Evolutionary conservation across 2,797 vertebrate species (phyloP), one percentile per base, ranked within the genome.

Genomic region (Erpetoichthys calabaricus): DNA sequence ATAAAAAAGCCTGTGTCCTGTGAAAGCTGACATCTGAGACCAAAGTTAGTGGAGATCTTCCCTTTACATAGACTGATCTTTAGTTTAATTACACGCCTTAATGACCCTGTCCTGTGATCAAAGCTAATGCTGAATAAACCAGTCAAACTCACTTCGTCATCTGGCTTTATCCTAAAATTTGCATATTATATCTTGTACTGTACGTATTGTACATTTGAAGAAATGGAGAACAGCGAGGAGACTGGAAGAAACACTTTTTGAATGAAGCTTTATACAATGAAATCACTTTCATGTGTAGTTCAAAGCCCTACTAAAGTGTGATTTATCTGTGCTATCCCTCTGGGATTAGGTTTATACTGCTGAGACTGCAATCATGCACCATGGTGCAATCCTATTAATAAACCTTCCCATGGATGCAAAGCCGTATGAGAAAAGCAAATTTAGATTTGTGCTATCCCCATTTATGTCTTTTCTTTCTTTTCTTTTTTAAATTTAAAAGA

Each of bases 71-170:
- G 45, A 25, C 47, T 42, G 43, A 4, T 54, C 42, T 42, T 51
- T 41, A 42, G 10, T 42, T n/a, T 5, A 8, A 46, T 50, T 51
- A 41, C 42, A 57, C 5, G 42, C 9, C 55, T 41, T 4, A 7
- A 42, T n/a, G 51, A 41, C 43, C 5, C 8, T 42, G 25, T 47
- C 49, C 56, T 52, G 57, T 41, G 10, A 54, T 54, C 53, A 54
- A 54, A 42, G n/a, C 10, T 25, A 42, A 43, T 44, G 25, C 6
- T 45, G 57, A 51, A 10, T 58, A 45, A 58, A 45, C 49, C 49
- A 58, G 57, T 51, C 56, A 47, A 52, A 7, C 10, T 53, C 6
- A 45, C 59, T 53, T 25, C 42, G 10, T 44, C 51, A 7, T 58
- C 50, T 6, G 8, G 45, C 47, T 47, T 10, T 2, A 41, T 51